phyloP scores from a whole-genome alignment of 2,888 invertebrate species.

The Polylopha cassiicola region DNA sequence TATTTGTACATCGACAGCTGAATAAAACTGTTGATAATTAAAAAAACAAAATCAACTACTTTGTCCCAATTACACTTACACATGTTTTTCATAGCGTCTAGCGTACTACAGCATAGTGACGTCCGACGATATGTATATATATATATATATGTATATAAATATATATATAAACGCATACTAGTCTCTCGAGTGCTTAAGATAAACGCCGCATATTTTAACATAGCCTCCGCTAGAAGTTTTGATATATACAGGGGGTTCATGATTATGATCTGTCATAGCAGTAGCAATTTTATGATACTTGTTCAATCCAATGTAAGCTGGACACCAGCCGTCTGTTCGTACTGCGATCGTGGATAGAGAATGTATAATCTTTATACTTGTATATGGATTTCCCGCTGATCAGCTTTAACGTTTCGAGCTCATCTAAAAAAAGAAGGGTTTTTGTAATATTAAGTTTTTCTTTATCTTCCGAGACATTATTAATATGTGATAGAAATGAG shows the following conservation, averaged over 20 bases:
- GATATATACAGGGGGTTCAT: slow-evolving; percentile 21
- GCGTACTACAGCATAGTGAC: too few relatives aligned
- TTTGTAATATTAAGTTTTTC: slow-evolving; percentile 1
- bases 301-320: slow-evolving; percentile 21
- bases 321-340: slow-evolving; percentile 25
- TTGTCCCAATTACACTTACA: too few relatives aligned
- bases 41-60: too few relatives aligned
- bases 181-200: too few relatives aligned
- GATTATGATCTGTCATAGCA: slow-evolving; percentile 26
- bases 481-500: too few relatives aligned
- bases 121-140: too few relatives aligned
- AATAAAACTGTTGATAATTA: too few relatives aligned
- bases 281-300: slow-evolving; percentile 16
- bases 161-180: too few relatives aligned
- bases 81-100: too few relatives aligned
- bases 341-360: slow-evolving; percentile 24
- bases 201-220: neutral
- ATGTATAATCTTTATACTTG: slow-evolving; percentile 26
- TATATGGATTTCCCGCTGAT: slow-evolving; percentile 15
- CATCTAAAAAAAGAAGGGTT: neutral
- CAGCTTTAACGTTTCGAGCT: neutral
- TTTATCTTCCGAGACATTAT: neutral
- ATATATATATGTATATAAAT: too few relatives aligned
- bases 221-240: too few relatives aligned
- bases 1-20: too few relatives aligned